Conservation (phyloP, 2,888 invertebrate species). For the Dione vanillae region DNA sequence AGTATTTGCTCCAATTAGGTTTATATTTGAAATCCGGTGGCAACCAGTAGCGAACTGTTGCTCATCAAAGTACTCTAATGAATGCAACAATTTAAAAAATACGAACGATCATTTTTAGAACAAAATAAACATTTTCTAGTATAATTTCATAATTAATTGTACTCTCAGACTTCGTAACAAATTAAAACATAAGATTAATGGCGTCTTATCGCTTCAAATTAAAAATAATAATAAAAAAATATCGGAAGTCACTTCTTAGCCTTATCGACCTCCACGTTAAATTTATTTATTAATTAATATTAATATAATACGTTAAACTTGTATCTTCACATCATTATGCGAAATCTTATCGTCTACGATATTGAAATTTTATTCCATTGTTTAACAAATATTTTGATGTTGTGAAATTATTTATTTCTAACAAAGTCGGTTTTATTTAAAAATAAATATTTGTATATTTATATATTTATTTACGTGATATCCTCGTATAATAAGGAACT, state of each 20-base stretch:
- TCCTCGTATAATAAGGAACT: no score
- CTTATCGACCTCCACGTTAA: slow-evolving; percentile 65
- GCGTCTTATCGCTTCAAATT: not conserved
- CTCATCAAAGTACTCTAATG: slow-evolving; percentile 10
- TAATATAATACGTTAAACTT: slow-evolving; percentile 57
- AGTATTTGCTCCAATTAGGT: slow-evolving; percentile 53
- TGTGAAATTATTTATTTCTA: no score
- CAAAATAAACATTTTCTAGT: not conserved
- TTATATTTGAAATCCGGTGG: slow-evolving; percentile 54
- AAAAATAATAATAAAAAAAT: slow-evolving; percentile 18
- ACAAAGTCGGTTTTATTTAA: no score
- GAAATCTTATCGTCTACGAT: slow-evolving; percentile 4
- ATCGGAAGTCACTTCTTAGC: slow-evolving; percentile 63
- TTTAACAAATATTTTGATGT: no score
- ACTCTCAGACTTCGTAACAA: not conserved
- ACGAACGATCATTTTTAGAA: not conserved
- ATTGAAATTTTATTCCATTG: not conserved
- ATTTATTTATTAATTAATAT: slow-evolving; percentile 57
- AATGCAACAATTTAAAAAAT: not conserved
- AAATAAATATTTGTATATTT: no score
- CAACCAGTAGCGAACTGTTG: slow-evolving; percentile 47
- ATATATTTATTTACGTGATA: no score
- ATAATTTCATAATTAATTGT: not conserved
- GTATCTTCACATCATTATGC: slow-evolving; percentile 44
- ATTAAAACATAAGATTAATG: slow-evolving; percentile 3